These are phyloP conservation scores for Limenitis camilla DNA, from an alignment of 2,888 invertebrate genomes.

Conservation along the genomic window DNA sequence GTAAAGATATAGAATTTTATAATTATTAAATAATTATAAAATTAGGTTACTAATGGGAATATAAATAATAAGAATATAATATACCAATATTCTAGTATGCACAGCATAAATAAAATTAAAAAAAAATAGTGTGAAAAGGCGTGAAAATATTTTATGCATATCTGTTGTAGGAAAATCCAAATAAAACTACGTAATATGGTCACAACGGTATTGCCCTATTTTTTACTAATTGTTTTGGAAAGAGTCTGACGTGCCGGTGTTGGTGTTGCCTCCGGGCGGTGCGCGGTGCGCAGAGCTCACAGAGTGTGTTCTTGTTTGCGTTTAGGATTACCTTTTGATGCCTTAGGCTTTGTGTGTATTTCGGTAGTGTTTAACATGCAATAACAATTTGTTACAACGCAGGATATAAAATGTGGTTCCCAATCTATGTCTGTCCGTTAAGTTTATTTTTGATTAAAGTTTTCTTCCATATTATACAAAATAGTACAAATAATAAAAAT, in stretches of 20 bases:
- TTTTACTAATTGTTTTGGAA: constrained; percentile 59
- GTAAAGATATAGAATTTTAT: too few relatives aligned
- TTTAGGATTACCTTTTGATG: constrained; percentile 2
- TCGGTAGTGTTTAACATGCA: not conserved
- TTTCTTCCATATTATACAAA: too few relatives aligned
- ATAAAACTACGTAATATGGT: not conserved
- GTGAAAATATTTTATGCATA: not conserved
- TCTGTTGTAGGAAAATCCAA: not conserved
- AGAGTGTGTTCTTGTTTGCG: constrained; percentile 11
- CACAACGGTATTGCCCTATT: not conserved
- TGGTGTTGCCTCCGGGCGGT: constrained; percentile 52
- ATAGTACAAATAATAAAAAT: too few relatives aligned
- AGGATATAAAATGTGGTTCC: too few relatives aligned
- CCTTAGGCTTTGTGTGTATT: not conserved
- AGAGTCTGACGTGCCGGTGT: constrained; percentile 41
- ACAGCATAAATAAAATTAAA: too few relatives aligned
- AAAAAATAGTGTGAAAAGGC: not conserved
- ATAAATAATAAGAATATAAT: too few relatives aligned
- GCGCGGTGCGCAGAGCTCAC: constrained; percentile 18
- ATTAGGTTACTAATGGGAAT: too few relatives aligned
- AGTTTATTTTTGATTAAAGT: too few relatives aligned
- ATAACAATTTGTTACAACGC: not conserved
- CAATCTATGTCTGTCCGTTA: too few relatives aligned
- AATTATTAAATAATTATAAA: too few relatives aligned
- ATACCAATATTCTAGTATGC: too few relatives aligned